phyloP scores from a whole-genome alignment of 2,797 vertebrate genomes.

The Gadopsis marmoratus region DNA sequence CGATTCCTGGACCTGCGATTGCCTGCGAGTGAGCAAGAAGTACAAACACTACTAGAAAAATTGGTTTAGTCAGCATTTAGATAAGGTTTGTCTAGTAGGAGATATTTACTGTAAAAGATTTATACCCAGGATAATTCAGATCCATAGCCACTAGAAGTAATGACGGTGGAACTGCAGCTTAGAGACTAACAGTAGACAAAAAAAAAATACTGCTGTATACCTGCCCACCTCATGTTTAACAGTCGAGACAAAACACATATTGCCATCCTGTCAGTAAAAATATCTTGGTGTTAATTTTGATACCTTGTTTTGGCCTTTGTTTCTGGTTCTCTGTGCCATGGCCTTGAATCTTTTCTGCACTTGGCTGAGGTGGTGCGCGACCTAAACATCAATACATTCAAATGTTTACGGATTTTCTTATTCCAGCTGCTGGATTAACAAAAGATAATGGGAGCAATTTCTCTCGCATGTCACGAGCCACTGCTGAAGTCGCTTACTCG shows the following conservation, averaged over 20 bases:
- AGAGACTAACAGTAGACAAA: too few species aligned
- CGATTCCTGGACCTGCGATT: conserved; percentile 92
- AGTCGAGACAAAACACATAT: neutral
- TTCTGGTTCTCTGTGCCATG: conserved; percentile 90
- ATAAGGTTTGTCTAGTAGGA: neutral
- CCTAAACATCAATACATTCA: conserved; percentile 44
- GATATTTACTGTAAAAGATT: neutral
- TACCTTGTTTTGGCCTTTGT: conserved; percentile 92
- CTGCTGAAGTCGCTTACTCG: conserved; percentile 55
- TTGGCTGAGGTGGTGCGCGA: conserved; percentile 69
- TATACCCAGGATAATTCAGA: too few species aligned
- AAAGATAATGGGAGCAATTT: neutral
- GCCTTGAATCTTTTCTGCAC: conserved; percentile 75
- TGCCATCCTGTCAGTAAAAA: neutral
- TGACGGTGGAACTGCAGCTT: too few species aligned
- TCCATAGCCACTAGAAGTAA: too few species aligned
- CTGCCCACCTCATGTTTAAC: neutral
- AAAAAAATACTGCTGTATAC: neutral
- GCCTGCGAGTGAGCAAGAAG: conserved; percentile 77
- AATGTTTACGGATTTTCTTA: neutral
- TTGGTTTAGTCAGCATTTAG: neutral
- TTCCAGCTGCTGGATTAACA: neutral
- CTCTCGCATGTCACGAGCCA: neutral
- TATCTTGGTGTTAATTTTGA: rapidly evolving
- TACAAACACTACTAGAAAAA: neutral